phyloP scores from a whole-genome alignment of 2,113 vertebrate species.

The Trematomus loennbergii region DNA sequence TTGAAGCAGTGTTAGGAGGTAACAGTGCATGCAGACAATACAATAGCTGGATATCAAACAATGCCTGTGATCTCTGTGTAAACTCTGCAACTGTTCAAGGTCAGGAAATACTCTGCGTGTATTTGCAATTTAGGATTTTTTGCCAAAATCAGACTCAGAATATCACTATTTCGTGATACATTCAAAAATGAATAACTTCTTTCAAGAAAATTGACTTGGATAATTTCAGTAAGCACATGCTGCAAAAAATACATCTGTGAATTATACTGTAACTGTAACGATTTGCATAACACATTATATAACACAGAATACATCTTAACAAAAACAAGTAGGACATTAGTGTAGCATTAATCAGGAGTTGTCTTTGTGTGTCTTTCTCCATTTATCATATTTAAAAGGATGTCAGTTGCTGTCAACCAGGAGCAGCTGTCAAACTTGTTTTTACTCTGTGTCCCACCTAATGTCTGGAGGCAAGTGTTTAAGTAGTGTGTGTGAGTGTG shows the following conservation, averaged over 20 bases:
- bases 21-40: not conserved
- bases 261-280: not conserved
- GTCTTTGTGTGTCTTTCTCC: not conserved
- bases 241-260: not conserved
- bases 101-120: not conserved
- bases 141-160: not conserved
- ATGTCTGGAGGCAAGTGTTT: conserved; percentile 41
- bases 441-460: conserved; percentile 56
- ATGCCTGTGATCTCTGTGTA: not conserved
- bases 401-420: not conserved
- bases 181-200: not conserved
- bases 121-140: too few relatives aligned
- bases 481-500: not conserved
- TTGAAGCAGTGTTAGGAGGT: not conserved
- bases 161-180: not conserved
- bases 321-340: not conserved
- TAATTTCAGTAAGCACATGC: not conserved
- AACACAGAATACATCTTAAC: not conserved
- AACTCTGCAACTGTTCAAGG: not conserved
- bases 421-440: conserved; percentile 57
- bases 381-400: not conserved
- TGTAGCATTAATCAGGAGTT: not conserved
- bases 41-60: not conserved
- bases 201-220: not conserved
- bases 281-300: not conserved